Evolutionary conservation across 2,113 vertebrate species (phyloP).

Genomic region (Macrotus californicus): DNA sequence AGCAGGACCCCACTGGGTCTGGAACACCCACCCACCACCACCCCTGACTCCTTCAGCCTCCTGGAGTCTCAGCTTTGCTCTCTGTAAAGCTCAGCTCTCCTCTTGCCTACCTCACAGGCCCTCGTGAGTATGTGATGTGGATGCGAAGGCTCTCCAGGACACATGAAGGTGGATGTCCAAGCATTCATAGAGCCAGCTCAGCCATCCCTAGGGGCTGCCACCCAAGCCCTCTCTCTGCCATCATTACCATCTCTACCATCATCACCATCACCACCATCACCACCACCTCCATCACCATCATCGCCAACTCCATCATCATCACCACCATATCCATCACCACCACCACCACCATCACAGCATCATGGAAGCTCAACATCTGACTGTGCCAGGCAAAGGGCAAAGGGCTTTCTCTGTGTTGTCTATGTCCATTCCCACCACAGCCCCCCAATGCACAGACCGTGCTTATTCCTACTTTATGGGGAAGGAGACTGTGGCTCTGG

Average conservation of each 20-base stretch:
- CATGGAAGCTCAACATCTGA: not conserved
- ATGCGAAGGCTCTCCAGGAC: not conserved
- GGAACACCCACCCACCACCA: not conserved
- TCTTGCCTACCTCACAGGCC: not conserved
- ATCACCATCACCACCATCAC: accelerated
- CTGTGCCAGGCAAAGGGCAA: not conserved
- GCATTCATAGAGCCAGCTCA: not conserved
- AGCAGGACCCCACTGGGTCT: not conserved
- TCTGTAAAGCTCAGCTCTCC: not conserved
- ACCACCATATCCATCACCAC: accelerated
- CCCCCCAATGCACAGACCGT: not conserved
- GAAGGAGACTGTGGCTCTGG: not conserved
- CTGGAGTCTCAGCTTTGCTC: not conserved
- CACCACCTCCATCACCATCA: not conserved
- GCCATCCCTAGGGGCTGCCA: not conserved
- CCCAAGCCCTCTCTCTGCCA: not conserved
- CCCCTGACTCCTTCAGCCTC: not conserved
- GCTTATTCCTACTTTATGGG: not conserved
- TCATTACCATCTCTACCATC: not conserved
- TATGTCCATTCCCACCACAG: not conserved
- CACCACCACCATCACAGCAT: not conserved
- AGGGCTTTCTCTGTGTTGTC: not conserved
- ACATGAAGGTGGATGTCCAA: not conserved
- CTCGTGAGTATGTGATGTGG: not conserved
- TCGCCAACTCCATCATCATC: accelerated